A percentile compares a stretch with the other conserved stretches of the same genome.
phyloP scores from a whole-genome alignment of 1,140 invertebrate genomes.

The Nasonia longicornis region DNA sequence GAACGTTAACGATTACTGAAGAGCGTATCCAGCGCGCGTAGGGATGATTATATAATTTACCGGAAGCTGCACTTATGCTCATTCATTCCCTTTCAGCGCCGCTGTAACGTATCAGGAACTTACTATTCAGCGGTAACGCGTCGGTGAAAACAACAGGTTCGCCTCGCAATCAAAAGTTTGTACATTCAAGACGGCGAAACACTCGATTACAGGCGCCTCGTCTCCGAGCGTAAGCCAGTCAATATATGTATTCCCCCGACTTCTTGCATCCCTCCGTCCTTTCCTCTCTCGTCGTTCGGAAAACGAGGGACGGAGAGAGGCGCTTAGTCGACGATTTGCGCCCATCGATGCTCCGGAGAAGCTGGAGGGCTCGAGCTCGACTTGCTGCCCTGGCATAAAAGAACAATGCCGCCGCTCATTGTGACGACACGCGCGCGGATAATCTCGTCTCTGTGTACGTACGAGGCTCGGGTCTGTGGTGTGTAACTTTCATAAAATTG shows the following conservation, averaged over 20 bases:
- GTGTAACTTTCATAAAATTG: slow-evolving; percentile 10
- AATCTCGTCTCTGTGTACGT: not conserved
- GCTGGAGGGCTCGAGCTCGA: not conserved
- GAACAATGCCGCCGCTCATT: slow-evolving; percentile 33
- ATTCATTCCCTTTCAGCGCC: too few species aligned
- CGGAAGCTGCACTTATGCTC: too few species aligned
- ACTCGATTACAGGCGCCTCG: too few species aligned
- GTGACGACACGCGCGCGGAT: slow-evolving; percentile 7
- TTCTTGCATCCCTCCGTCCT: not conserved
- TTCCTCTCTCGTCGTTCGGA: not conserved
- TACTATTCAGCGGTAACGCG: too few species aligned
- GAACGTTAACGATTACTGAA: not conserved
- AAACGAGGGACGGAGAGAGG: not conserved
- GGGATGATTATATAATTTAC: too few species aligned
- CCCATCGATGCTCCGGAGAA: slow-evolving; percentile 21
- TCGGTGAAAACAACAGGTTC: too few species aligned
- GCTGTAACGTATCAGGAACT: too few species aligned
- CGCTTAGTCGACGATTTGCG: slow-evolving; percentile 32
- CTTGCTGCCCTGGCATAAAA: slow-evolving; percentile 33
- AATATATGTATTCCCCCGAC: too few species aligned
- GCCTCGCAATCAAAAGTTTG: too few species aligned
- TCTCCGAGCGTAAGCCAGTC: too few species aligned
- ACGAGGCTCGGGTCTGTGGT: not conserved
- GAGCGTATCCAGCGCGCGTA: too few species aligned
- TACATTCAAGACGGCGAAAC: too few species aligned